These are phyloP conservation scores for Musca vetustissima DNA, from an alignment of 1,140 invertebrate species.

Conservation along the genomic window DNA sequence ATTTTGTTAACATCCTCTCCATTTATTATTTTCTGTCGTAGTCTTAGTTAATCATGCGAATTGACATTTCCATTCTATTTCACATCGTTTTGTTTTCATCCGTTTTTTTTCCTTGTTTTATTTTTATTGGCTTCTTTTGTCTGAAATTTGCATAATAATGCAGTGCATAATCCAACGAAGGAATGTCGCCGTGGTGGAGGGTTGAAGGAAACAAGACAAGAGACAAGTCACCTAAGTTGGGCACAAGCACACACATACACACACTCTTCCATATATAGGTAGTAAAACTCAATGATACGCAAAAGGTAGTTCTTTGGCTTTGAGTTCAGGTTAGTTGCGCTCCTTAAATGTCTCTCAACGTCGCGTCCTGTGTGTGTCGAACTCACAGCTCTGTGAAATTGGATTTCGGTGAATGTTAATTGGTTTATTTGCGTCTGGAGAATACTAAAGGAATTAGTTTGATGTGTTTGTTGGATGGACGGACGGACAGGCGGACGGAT, in stretches of 20 bases:
- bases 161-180: neutral
- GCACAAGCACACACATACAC: no score
- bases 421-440: conserved; percentile 22
- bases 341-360: no score
- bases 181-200: neutral
- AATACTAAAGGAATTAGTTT: conserved; percentile 4
- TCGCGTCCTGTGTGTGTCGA: no score
- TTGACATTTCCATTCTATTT: conserved; percentile 18
- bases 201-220: no score
- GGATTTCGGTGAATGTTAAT: conserved; percentile 20
- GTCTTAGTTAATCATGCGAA: conserved; percentile 12
- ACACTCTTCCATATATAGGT: neutral
- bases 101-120: no score
- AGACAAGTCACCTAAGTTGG: no score
- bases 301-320: neutral
- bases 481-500: neutral
- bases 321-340: no score
- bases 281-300: neutral
- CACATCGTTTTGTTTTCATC: neutral
- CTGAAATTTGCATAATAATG: conserved; percentile 16
- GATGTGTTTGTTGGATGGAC: neutral
- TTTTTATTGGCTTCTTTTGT: neutral
- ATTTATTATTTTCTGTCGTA: no score
- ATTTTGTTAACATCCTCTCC: neutral
- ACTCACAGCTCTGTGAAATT: conserved; percentile 9